phyloP scores from a whole-genome alignment of 35 echinoderm and acorn worm species.

The Chiridota heheva region DNA sequence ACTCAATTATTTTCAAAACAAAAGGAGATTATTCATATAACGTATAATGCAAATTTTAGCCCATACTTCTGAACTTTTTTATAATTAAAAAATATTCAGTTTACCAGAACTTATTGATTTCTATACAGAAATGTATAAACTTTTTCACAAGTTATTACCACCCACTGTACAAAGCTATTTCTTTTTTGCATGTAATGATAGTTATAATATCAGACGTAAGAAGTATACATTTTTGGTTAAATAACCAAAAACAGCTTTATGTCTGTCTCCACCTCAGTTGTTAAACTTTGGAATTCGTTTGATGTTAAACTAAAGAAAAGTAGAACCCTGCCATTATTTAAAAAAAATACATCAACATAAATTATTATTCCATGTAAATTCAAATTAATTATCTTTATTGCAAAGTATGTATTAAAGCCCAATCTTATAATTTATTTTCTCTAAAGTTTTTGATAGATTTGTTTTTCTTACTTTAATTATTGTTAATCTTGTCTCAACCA shows the following conservation, averaged over 20 bases:
- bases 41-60: not conserved
- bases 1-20: too few relatives aligned
- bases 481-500: too few relatives aligned
- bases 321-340: not conserved
- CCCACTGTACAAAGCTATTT: not conserved
- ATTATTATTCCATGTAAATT: too few relatives aligned
- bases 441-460: too few relatives aligned
- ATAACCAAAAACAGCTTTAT: not conserved
- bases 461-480: too few relatives aligned
- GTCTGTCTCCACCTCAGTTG: not conserved
- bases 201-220: conserved; percentile 15
- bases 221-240: conserved; percentile 5
- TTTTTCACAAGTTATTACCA: not conserved
- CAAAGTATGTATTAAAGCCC: too few relatives aligned
- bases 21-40: too few relatives aligned
- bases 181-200: conserved; percentile 4
- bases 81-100: not conserved
- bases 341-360: too few relatives aligned
- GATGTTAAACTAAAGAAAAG: not conserved
- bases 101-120: not conserved
- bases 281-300: conserved; percentile 17
- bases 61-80: not conserved
- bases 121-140: not conserved
- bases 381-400: too few relatives aligned
- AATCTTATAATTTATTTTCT: too few relatives aligned